Conservation (phyloP, 2,888 invertebrate species). For the Tigriopus californicus region DNA sequence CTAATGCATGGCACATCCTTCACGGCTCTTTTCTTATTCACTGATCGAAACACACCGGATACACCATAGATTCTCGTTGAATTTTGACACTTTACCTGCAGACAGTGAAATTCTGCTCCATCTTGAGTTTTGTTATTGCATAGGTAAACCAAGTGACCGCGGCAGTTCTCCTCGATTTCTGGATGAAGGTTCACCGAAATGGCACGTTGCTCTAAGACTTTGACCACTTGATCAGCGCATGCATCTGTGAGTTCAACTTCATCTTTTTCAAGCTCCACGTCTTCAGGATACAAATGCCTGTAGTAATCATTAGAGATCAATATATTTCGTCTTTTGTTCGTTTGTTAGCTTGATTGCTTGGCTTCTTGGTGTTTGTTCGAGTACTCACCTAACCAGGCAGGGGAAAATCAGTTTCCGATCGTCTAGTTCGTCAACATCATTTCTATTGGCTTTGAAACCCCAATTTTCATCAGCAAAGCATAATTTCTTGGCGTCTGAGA, state of each 20-base stretch:
- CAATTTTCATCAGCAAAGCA: constrained; percentile 62
- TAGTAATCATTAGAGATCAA: no score
- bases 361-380: no score
- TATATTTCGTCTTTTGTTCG: no score
- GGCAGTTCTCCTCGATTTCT: constrained; percentile 74
- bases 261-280: constrained; percentile 16
- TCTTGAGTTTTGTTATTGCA: constrained; percentile 64
- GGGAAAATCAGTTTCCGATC: not conserved
- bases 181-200: constrained; percentile 80
- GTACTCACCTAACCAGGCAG: not conserved
- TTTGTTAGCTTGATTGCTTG: no score
- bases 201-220: constrained; percentile 83
- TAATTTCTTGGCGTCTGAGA: constrained; percentile 57
- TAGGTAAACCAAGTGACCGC: constrained; percentile 58
- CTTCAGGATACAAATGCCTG: constrained; percentile 4
- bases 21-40: no score
- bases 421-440: not conserved
- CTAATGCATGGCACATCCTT: no score
- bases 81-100: constrained; percentile 50
- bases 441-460: constrained; percentile 38
- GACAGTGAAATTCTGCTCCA: constrained; percentile 77
- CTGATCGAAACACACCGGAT: no score
- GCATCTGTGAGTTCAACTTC: constrained; percentile 12
- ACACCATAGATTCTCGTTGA: no score
- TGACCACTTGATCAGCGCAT: constrained; percentile 48